Evolutionary conservation across 2,113 vertebrate genomes (phyloP).

Genomic region (Rhombomys opimus): DNA sequence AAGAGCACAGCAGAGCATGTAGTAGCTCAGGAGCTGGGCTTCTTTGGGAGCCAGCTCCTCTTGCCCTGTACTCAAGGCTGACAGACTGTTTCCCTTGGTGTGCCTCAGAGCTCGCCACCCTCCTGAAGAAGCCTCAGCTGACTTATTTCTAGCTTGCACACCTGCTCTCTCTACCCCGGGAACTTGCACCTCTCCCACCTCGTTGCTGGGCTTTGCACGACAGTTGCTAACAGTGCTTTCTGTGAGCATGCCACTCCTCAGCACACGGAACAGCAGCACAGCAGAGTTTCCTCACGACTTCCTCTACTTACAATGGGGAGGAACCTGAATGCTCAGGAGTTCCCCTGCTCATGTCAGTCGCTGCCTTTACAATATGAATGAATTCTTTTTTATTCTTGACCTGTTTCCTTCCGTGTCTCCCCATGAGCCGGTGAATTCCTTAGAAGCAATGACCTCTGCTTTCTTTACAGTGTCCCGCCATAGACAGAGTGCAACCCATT

Average conservation of each 20-base stretch:
- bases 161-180: not conserved
- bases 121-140: not conserved
- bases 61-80: not conserved
- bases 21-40: not conserved
- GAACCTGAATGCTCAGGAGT: not conserved
- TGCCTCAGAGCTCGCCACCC: not conserved
- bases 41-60: not conserved
- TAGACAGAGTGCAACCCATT: not conserved
- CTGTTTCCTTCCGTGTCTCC: not conserved
- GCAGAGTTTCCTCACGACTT: not conserved
- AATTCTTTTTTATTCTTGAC: not conserved
- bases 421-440: not conserved
- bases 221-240: not conserved
- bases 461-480: conserved; percentile 23
- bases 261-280: not conserved
- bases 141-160: not conserved
- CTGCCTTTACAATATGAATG: not conserved
- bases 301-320: not conserved
- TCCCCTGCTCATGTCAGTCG: not conserved
- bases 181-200: not conserved
- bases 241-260: not conserved
- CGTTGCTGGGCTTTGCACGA: not conserved
- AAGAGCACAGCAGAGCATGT: not conserved
- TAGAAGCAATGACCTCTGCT: not conserved
- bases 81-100: not conserved